Percentiles rank a stretch among this genome's conserved stretches.
Conservation (phyloP, 2,888 invertebrate species). For the Tipula lateralis region DNA sequence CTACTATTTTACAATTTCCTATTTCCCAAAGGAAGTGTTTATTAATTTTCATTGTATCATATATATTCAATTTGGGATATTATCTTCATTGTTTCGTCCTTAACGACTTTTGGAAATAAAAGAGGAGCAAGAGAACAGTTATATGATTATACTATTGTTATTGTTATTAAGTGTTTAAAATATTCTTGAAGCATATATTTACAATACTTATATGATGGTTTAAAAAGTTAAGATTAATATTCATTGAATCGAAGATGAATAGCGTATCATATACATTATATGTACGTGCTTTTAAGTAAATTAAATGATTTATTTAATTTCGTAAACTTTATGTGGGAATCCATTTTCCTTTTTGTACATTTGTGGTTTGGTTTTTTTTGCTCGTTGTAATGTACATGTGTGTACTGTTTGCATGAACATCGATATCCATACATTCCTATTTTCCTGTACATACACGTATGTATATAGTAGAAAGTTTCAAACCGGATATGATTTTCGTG, state of each 20-base stretch:
- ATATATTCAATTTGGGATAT: slow-evolving; percentile 6
- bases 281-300: background rate
- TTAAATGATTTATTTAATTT: background rate
- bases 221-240: background rate
- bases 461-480: background rate
- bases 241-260: background rate
- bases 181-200: background rate
- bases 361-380: background rate
- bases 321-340: background rate
- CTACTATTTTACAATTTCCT: background rate
- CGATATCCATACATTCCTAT: background rate
- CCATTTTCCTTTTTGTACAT: background rate
- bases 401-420: background rate
- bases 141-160: background rate
- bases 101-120: background rate
- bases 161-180: background rate
- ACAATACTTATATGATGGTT: background rate
- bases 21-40: slow-evolving; percentile 24
- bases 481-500: slow-evolving; percentile 15
- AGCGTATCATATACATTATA: background rate
- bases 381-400: background rate
- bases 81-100: background rate
- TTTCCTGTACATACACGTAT: background rate
- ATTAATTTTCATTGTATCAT: background rate
- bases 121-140: background rate